Conservation (phyloP, 2,888 invertebrate species). For the Diploptera punctata region DNA sequence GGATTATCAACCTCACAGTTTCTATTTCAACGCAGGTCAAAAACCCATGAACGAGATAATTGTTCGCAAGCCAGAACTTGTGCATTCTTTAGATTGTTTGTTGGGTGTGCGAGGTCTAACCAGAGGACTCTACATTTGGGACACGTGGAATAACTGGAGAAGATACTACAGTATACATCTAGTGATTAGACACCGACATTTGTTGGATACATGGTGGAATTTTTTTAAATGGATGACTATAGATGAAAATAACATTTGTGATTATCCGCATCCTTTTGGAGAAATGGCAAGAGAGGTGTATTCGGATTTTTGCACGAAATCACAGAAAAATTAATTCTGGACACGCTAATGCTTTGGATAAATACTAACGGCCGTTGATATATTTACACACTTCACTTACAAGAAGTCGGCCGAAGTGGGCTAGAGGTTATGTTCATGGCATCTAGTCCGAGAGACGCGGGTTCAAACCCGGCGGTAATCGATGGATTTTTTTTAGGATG, state of each 20-base stretch:
- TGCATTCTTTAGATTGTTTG: neutral
- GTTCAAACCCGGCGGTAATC: no score
- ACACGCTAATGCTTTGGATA: no score
- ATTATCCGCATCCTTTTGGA: neutral
- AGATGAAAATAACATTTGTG: neutral
- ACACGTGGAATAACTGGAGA: neutral
- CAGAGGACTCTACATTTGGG: neutral
- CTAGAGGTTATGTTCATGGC: no score
- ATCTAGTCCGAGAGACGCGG: no score
- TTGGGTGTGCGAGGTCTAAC: neutral
- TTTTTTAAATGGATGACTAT: neutral
- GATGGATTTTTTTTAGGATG: no score
- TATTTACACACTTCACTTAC: no score
- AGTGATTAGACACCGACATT: neutral
- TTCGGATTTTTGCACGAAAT: neutral
- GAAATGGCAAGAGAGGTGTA: neutral
- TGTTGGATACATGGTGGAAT: neutral
- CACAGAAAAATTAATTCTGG: no score
- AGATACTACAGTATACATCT: neutral
- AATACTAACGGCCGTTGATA: no score
- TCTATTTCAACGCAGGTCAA: neutral
- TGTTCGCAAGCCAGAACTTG: neutral
- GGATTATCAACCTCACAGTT: neutral
- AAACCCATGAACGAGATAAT: neutral
- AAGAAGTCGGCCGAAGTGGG: no score